A percentile compares a stretch with the other conserved stretches of the same genome.
Conservation (phyloP, 2,888 invertebrate genomes). For the Cerceris rybyensis region DNA sequence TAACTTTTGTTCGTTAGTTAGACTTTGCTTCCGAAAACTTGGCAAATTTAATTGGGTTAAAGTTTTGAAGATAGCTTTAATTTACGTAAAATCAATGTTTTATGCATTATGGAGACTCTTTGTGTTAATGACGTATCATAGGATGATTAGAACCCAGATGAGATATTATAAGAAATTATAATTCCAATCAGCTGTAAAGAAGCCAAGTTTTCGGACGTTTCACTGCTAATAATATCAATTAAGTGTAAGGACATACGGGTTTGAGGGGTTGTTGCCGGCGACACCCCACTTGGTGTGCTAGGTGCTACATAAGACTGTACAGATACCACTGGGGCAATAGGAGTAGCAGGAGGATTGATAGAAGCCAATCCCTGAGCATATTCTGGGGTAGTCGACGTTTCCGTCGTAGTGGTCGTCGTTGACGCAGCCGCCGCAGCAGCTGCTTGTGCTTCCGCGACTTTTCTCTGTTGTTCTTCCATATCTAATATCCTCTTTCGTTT, state of each 20-base stretch:
- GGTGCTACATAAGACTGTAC: constrained; percentile 74
- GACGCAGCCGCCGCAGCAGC: constrained; percentile 76
- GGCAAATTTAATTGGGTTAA: too few relatives aligned
- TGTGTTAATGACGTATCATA: too few relatives aligned
- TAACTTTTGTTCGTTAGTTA: constrained; percentile 2
- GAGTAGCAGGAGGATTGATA: constrained; percentile 83
- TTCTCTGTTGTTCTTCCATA: constrained; percentile 86
- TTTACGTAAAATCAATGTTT: too few relatives aligned
- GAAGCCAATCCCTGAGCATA: constrained; percentile 91
- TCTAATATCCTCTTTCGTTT: constrained; percentile 92
- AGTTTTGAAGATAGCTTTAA: too few relatives aligned
- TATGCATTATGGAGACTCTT: too few relatives aligned
- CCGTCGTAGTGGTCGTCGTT: constrained; percentile 73
- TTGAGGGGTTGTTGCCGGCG: constrained; percentile 70
- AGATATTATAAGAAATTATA: too few relatives aligned
- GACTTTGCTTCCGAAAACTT: too few relatives aligned
- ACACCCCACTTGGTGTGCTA: constrained; percentile 72
- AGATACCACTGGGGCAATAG: constrained; percentile 67
- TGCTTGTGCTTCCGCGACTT: constrained; percentile 83
- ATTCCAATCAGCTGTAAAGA: too few relatives aligned
- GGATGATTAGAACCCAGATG: too few relatives aligned
- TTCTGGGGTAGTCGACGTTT: constrained; percentile 87
- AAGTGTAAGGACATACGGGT: constrained; percentile 65
- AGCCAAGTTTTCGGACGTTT: not conserved
- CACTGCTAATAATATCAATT: too few relatives aligned